Percentiles rank a stretch among this genome's conserved stretches.
phyloP scores from a whole-genome alignment of 1,140 invertebrate genomes.

The Coboldia fuscipes region DNA sequence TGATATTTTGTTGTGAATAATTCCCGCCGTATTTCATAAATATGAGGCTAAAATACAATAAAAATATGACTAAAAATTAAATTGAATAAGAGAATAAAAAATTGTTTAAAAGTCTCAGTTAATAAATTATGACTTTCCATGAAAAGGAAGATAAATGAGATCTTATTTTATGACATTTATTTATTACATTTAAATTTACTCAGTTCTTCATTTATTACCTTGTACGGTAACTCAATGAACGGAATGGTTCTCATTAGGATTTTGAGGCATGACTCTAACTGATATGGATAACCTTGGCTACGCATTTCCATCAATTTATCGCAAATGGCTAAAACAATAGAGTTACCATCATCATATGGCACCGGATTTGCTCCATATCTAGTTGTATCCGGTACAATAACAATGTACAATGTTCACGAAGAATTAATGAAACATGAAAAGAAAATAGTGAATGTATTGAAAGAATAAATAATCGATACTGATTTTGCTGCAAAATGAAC shows the following conservation, averaged over 20 bases:
- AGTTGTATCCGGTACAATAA: conserved; percentile 6
- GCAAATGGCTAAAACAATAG: conserved; percentile 24
- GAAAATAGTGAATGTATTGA: too few species aligned
- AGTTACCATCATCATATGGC: conserved; percentile 16
- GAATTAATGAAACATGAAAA: too few species aligned
- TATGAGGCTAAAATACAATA: conserved; percentile 10
- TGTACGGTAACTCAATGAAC: conserved; percentile 19
- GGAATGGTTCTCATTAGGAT: conserved; percentile 38
- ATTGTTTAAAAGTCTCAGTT: not conserved
- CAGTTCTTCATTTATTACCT: conserved; percentile 8
- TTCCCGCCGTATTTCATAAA: conserved; percentile 22
- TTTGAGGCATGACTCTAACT: conserved; percentile 39
- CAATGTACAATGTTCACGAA: conserved; percentile 8
- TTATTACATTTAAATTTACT: too few species aligned
- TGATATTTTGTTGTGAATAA: conserved; percentile 37
- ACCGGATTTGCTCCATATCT: conserved; percentile 19
- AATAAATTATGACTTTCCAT: too few species aligned
- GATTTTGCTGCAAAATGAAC: too few species aligned
- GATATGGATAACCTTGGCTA: conserved; percentile 35
- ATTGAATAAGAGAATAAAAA: not conserved
- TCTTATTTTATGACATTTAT: too few species aligned
- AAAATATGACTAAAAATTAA: not conserved
- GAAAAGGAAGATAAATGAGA: too few species aligned
- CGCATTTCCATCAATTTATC: conserved; percentile 35
- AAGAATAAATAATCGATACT: not conserved